These are phyloP conservation scores for Octomys mimax DNA, from an alignment of 2,797 vertebrate genomes.

Conservation along the genomic window DNA sequence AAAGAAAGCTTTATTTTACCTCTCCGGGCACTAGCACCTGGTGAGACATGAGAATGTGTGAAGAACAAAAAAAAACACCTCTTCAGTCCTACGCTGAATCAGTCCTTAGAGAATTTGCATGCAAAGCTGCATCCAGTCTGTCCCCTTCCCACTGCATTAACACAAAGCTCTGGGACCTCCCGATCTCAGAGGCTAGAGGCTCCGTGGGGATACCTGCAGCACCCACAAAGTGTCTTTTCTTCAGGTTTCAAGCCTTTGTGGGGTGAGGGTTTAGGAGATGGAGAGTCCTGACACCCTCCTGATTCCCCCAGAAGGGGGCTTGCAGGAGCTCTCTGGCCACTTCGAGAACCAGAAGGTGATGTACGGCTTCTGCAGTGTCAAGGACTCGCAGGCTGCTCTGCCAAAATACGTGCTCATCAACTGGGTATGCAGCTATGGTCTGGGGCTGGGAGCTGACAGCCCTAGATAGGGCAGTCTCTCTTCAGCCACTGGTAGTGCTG, in stretches of 20 bases:
- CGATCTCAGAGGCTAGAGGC: background rate
- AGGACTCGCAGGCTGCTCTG: constrained; percentile 94
- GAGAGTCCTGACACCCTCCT: constrained; percentile 38
- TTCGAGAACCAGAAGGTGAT: constrained; percentile 97
- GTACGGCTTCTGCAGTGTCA: constrained; percentile 99
- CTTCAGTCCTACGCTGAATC: background rate
- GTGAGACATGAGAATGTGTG: constrained; percentile 47
- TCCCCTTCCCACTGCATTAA: background rate
- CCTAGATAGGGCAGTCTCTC: background rate
- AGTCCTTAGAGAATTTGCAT: background rate
- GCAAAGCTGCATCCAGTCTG: background rate
- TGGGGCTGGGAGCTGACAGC: background rate
- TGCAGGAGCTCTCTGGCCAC: constrained; percentile 94
- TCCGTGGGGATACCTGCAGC: background rate
- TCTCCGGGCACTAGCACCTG: background rate
- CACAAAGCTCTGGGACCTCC: background rate
- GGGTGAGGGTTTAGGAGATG: background rate
- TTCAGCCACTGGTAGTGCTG: background rate
- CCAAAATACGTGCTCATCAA: constrained; percentile 99
- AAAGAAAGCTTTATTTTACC: constrained; percentile 4
- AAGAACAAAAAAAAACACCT: constrained; percentile 18
- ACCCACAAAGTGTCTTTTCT: background rate
- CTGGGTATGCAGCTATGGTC: constrained; percentile 91
- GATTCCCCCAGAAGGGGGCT: constrained; percentile 92
- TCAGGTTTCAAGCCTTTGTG: background rate